These are phyloP conservation scores for Otus scops DNA, from an alignment of 2,797 vertebrate genomes.

Conservation along the genomic window DNA sequence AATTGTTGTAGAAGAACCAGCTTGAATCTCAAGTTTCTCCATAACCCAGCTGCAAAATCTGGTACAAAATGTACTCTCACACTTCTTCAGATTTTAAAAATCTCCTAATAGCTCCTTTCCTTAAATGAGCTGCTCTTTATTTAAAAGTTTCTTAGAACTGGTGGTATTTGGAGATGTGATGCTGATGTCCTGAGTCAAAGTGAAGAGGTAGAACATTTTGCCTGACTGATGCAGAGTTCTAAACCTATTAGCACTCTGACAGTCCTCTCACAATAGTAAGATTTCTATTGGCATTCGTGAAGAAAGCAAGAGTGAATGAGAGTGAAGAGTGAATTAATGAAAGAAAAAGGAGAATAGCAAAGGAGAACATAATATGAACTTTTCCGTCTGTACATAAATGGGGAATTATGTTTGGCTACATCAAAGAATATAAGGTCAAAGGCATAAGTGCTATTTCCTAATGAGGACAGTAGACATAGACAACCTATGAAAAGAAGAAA, in stretches of 20 bases:
- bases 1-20: neutral
- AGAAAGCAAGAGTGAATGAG: neutral
- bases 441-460: neutral
- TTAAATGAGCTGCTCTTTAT: neutral
- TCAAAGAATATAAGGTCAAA: neutral
- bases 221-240: neutral
- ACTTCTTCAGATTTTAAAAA: neutral
- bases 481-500: neutral
- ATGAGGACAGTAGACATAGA: neutral
- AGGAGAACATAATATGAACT: neutral
- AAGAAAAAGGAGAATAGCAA: neutral
- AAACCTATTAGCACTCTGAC: neutral
- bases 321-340: neutral
- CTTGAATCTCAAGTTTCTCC: neutral
- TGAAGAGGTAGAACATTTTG: neutral
- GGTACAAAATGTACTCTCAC: neutral
- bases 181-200: neutral
- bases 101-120: neutral
- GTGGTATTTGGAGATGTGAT: neutral
- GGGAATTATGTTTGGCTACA: neutral
- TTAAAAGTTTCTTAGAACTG: neutral
- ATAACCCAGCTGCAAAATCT: neutral
- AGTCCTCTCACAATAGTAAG: neutral
- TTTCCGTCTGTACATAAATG: neutral
- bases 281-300: neutral